Conservation (phyloP, 2,888 invertebrate species). For the Trypoxylon attenuatum region DNA sequence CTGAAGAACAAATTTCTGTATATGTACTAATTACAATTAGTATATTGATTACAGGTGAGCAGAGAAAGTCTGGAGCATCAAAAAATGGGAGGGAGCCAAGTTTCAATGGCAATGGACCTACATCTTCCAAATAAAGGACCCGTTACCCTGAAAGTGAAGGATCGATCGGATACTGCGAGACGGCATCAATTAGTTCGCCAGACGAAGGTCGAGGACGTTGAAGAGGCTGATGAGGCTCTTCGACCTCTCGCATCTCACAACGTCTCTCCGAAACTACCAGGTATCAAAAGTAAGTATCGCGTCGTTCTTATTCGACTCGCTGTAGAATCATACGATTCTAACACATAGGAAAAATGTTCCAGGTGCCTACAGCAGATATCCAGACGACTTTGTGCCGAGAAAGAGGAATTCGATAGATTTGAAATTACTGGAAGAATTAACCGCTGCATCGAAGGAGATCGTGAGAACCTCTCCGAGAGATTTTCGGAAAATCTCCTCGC, state of each 20-base stretch:
- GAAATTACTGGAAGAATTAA: slow-evolving; percentile 66
- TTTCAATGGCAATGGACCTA: slow-evolving; percentile 85
- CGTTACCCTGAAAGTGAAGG: slow-evolving; percentile 78
- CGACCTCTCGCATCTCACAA: slow-evolving; percentile 42
- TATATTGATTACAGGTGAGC: slow-evolving; percentile 49
- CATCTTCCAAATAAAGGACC: slow-evolving; percentile 81
- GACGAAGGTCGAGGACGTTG: slow-evolving; percentile 84
- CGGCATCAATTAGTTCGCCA: slow-evolving; percentile 86
- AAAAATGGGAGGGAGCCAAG: slow-evolving; percentile 80
- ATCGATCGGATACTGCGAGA: slow-evolving; percentile 82
- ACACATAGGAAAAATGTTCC: not conserved
- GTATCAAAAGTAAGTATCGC: slow-evolving; percentile 26
- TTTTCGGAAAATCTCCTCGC: slow-evolving; percentile 67
- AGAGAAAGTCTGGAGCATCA: slow-evolving; percentile 76
- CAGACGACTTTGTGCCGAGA: slow-evolving; percentile 68
- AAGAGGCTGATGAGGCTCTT: slow-evolving; percentile 73
- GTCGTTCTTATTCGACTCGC: not conserved
- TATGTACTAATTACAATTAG: no score
- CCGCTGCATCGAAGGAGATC: slow-evolving; percentile 54
- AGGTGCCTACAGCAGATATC: slow-evolving; percentile 67
- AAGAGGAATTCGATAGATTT: slow-evolving; percentile 70
- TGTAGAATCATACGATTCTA: not conserved
- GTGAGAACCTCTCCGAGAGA: slow-evolving; percentile 66
- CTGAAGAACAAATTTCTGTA: no score
- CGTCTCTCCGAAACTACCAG: slow-evolving; percentile 61